Conservation (phyloP, 2,797 vertebrate genomes). For the Anguilla pacifica region DNA sequence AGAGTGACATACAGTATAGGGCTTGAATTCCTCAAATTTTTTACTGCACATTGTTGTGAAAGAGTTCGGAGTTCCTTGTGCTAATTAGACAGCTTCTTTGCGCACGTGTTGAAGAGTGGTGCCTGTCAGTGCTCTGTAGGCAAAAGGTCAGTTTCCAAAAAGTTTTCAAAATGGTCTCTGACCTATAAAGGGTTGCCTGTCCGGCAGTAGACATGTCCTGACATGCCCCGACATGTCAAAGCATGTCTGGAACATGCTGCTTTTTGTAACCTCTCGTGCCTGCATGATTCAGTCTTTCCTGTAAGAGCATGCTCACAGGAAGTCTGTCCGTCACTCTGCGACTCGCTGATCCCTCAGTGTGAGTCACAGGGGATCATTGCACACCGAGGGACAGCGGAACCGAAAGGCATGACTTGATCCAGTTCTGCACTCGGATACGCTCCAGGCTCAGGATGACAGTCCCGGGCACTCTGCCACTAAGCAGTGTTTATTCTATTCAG, state of each 20-base stretch:
- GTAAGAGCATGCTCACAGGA: background rate
- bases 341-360: background rate
- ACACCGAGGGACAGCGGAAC: background rate
- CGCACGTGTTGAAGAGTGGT: background rate
- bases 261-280: background rate
- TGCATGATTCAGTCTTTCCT: background rate
- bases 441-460: background rate
- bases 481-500: background rate
- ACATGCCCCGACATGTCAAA: background rate
- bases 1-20: background rate
- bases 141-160: background rate
- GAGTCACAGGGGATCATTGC: background rate
- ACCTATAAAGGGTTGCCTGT: background rate
- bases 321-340: background rate
- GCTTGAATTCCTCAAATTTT: background rate
- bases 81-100: background rate
- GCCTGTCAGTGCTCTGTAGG: background rate
- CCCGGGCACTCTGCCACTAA: background rate
- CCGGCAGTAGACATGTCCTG: too few species aligned
- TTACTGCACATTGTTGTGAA: background rate
- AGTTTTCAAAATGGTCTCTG: background rate
- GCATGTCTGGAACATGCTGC: background rate
- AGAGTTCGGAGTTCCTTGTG: background rate
- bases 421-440: background rate
- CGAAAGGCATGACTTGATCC: background rate